Conservation (phyloP, 2,888 invertebrate species). For the Sarcophaga caerulescens region DNA sequence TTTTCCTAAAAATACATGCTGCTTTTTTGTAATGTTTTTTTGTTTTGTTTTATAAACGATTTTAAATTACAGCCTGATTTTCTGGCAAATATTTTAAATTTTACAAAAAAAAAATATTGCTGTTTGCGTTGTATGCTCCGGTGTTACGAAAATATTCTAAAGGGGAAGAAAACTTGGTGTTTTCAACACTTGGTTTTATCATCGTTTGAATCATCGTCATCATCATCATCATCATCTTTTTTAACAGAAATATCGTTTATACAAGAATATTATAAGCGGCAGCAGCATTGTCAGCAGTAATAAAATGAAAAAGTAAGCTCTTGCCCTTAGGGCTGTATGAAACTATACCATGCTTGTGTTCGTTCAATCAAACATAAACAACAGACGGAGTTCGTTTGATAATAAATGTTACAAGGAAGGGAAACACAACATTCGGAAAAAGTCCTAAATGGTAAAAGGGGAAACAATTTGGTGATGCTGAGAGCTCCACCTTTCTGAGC, state of each 20-base stretch:
- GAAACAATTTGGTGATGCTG: too few species aligned
- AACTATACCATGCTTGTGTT: slow-evolving; percentile 20
- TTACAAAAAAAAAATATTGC: slow-evolving; percentile 24
- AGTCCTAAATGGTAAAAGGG: too few species aligned
- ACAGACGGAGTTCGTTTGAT: too few species aligned
- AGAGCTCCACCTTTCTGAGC: too few species aligned
- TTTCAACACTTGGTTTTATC: slow-evolving; percentile 60
- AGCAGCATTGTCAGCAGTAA: slow-evolving; percentile 33
- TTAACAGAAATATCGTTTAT: not conserved
- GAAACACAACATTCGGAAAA: too few species aligned
- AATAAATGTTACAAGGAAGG: too few species aligned
- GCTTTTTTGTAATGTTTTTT: not conserved
- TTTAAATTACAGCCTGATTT: slow-evolving; percentile 63
- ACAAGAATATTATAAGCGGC: not conserved
- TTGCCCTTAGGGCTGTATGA: slow-evolving; percentile 57
- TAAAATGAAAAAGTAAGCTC: slow-evolving; percentile 27
- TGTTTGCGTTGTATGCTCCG: slow-evolving; percentile 30
- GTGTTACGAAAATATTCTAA: slow-evolving; percentile 22
- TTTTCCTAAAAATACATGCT: not conserved
- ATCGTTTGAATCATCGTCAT: slow-evolving; percentile 23
- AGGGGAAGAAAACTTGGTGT: slow-evolving; percentile 4
- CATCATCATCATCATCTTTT: slow-evolving; percentile 20
- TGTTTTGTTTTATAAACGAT: slow-evolving; percentile 42
- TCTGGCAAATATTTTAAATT: slow-evolving; percentile 65
- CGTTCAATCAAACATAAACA: too few species aligned